Base-by-base conservation (phyloP, 2,113 vertebrate genomes). In the Thermophis baileyi region DNA sequence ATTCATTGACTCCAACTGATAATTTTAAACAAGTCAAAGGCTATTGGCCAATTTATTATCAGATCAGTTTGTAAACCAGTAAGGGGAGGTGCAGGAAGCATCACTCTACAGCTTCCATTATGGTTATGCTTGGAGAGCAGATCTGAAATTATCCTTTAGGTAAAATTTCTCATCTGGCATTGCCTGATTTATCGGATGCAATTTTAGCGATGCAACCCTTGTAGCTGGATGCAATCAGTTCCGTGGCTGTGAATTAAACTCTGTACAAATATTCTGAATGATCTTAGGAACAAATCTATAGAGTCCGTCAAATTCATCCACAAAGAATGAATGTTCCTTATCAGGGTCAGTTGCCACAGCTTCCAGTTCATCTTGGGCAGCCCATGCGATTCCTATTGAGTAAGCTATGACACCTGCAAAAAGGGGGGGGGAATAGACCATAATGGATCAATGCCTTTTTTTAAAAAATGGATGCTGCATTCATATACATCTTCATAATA, bases 241-340 rank as follows among this genome's bases (percentile, higher is more conserved):
- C 94, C 98, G 98, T 87, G 99, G 99, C 97, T 98, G 99, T 14
- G 99, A 99, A 96, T 99, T 99, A 97, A 99, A 99, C 95, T 99
- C 99, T 93, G 98, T 98, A 96, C 99, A 99, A 97, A 99, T 99
- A 97, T 99, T 99, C 97, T 98, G 97, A 95, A 99, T 98, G 95
- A 99, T 98, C 95, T 97, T 98, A 90, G 98, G 96, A 35, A 99
- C 99, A 1, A 97, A 98, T 93, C 96, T 98, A 97, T 99, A 98
- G 88, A 99, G 98, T 96, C 98, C 97, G 97, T 99, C 99, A 87
- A 99, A 99, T 95, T 99, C 99, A 8, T 99, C 99, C 95, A 99
- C 99, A 0, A 99, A 99, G 98, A 99, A 99, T 93, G 99, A 98
- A 94, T 99, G 99, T 12, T 99, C 99, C 91, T 97, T 98, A 96